A percentile compares a stretch with the other conserved stretches of the same genome.
Evolutionary conservation across 2,888 invertebrate species (phyloP).

Genomic region (Salticus scenicus): DNA sequence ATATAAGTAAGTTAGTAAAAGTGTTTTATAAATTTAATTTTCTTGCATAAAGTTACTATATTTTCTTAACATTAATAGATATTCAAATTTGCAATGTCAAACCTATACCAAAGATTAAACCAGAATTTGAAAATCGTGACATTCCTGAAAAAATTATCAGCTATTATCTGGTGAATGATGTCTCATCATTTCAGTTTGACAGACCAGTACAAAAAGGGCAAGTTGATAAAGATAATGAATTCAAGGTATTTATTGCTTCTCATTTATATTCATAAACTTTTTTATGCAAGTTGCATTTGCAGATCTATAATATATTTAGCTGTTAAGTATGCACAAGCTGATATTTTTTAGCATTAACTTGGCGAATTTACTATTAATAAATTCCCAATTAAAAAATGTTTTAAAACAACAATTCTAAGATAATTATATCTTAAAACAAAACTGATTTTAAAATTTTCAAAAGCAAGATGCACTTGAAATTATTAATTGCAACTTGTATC

Average conservation of each 20-base stretch:
- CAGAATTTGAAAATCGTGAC: conserved; percentile 79
- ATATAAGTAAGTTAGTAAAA: no score
- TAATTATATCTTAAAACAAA: no score
- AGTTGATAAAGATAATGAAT: conserved; percentile 95
- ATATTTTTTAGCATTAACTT: neutral
- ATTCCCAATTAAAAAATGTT: no score
- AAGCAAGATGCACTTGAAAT: no score
- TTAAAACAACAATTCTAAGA: no score
- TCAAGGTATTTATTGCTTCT: conserved; percentile 79
- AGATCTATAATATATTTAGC: neutral
- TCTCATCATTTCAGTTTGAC: conserved; percentile 92
- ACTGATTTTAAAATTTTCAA: no score
- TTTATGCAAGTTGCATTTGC: neutral
- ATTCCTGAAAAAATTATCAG: conserved; percentile 90
- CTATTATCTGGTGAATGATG: conserved; percentile 93
- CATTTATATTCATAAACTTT: neutral
- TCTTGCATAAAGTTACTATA: no score
- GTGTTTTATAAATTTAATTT: no score
- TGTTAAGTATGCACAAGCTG: neutral
- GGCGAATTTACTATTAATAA: no score
- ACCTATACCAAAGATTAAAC: conserved; percentile 83
- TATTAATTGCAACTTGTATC: no score
- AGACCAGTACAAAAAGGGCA: conserved; percentile 91
- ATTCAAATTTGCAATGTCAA: conserved; percentile 96
- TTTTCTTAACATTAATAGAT: conserved; percentile 76